phyloP scores from a whole-genome alignment of 92 coral and sea anemone species.

The Plumapathes pennacea region DNA sequence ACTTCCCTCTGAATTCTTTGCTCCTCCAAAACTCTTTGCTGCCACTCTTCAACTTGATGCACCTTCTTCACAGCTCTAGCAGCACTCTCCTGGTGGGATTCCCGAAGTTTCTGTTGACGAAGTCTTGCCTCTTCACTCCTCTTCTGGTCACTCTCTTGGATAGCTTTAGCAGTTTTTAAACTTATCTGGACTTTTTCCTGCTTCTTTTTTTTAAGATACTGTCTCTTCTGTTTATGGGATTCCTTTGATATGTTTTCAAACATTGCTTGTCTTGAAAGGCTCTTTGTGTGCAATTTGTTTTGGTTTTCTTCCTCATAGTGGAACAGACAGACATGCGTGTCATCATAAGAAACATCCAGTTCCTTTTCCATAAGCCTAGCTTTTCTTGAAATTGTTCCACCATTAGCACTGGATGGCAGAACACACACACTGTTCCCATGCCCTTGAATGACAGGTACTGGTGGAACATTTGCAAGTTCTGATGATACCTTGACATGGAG shows the following conservation, averaged over 20 bases:
- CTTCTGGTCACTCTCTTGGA: constrained; percentile 44
- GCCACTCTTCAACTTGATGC: constrained; percentile 58
- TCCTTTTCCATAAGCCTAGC: constrained; percentile 9
- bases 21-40: constrained; percentile 57
- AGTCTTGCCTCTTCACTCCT: constrained; percentile 48
- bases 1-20: constrained; percentile 54
- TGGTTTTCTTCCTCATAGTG: constrained; percentile 40
- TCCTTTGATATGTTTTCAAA: constrained; percentile 37
- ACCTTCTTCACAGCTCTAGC: constrained; percentile 64
- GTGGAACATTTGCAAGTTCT: too few species aligned
- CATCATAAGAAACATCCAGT: constrained; percentile 18
- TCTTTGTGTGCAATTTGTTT: constrained; percentile 37
- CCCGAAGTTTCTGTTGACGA: constrained; percentile 51
- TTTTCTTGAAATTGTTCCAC: background rate
- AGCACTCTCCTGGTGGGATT: constrained; percentile 57
- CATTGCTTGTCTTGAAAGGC: constrained; percentile 18
- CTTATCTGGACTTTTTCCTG: constrained; percentile 47
- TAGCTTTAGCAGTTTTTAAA: constrained; percentile 41
- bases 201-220: constrained; percentile 32
- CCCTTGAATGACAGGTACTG: too few species aligned
- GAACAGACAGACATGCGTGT: constrained; percentile 30
- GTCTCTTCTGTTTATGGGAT: constrained; percentile 34
- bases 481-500: too few species aligned
- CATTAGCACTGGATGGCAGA: too few species aligned
- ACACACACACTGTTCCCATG: too few species aligned